Percentiles rank a stretch among this genome's conserved stretches.
Evolutionary conservation across 2,797 vertebrate species (phyloP).

Genomic region (Tenualosa ilisha): DNA sequence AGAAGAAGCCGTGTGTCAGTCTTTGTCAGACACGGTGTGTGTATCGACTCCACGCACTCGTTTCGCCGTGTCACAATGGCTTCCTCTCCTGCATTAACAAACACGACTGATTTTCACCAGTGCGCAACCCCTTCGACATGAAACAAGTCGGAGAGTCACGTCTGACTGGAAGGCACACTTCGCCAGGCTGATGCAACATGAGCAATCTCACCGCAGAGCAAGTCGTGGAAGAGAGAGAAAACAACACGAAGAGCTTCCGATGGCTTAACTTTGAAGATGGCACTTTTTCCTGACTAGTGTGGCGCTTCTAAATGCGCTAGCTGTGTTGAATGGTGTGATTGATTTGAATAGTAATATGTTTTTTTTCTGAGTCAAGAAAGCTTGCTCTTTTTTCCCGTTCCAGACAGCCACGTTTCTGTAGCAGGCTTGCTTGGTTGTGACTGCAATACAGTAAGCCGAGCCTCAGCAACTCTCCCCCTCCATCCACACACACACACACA

Average conservation of each 20-base stretch:
- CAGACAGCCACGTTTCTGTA: not conserved
- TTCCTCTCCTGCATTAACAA: not conserved
- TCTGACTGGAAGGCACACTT: not conserved
- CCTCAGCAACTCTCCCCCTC: not conserved
- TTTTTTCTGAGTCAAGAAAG: not conserved
- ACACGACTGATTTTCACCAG: not conserved
- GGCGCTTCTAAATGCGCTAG: not conserved
- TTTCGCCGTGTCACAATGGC: not conserved
- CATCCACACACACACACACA: not conserved
- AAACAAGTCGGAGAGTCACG: not conserved
- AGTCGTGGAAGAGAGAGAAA: not conserved
- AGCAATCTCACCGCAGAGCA: not conserved
- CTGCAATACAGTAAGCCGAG: not conserved
- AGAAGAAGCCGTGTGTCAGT: constrained; percentile 32
- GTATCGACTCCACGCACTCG: not conserved
- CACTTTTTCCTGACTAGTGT: not conserved
- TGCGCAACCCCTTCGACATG: not conserved
- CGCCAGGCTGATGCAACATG: not conserved
- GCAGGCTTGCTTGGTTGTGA: not conserved
- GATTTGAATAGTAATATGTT: not conserved
- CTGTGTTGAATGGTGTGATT: constrained; percentile 1
- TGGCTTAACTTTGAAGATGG: not conserved
- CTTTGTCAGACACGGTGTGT: not conserved
- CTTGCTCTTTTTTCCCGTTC: not conserved
- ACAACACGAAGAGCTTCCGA: not conserved